These are phyloP conservation scores for Montipora foliosa DNA, from an alignment of 64 coral and sea anemone species.

Conservation along the genomic window DNA sequence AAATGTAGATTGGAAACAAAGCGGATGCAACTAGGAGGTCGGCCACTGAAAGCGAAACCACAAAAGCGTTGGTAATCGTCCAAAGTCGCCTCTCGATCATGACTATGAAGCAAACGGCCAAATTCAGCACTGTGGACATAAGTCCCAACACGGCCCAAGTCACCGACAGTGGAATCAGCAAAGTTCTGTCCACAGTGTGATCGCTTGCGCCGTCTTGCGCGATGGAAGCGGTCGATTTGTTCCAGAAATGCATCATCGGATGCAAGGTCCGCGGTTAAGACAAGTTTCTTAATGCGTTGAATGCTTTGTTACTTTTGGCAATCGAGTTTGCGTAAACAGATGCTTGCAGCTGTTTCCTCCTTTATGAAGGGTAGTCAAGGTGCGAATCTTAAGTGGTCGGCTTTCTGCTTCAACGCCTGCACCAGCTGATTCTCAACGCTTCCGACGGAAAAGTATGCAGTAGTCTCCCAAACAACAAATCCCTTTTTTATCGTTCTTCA, in stretches of 20 bases:
- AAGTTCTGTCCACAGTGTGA: not conserved
- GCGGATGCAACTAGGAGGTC: constrained; percentile 79
- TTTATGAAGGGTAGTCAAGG: not conserved
- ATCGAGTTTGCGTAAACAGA: constrained; percentile 10
- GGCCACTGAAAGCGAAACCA: constrained; percentile 69
- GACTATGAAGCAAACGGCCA: constrained; percentile 64
- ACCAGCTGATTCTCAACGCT: not conserved
- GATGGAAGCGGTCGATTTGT: constrained; percentile 22
- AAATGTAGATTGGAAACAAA: constrained; percentile 76
- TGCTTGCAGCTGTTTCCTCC: not conserved
- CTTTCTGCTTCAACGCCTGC: not conserved
- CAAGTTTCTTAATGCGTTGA: not conserved
- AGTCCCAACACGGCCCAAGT: constrained; percentile 62
- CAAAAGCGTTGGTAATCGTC: constrained; percentile 84
- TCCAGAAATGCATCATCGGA: not conserved
- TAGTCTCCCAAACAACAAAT: not conserved
- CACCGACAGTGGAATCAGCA: constrained; percentile 44
- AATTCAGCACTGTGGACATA: constrained; percentile 48
- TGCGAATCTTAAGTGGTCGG: not conserved
- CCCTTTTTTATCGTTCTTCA: not conserved
- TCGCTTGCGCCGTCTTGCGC: not conserved
- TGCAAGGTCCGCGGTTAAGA: not conserved
- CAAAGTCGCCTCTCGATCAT: constrained; percentile 43
- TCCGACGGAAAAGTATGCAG: not conserved
- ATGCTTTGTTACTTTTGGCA: constrained; percentile 19